Evolutionary conservation across 2,797 vertebrate species (phyloP), one percentile per base, ranked within the genome.

Genomic region (Semotilus atromaculatus): DNA sequence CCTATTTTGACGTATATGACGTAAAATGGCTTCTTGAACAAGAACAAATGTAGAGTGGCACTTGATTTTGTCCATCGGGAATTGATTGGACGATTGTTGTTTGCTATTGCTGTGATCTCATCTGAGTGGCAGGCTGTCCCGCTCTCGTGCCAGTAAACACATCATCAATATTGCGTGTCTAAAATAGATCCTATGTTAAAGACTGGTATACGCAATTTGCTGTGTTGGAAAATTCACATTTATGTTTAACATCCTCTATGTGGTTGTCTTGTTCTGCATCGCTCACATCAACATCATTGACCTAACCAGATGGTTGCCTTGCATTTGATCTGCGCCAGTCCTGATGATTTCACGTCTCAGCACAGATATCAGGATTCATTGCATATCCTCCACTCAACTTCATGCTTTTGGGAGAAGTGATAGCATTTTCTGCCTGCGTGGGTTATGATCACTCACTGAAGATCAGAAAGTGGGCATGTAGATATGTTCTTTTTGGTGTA

Each of bases 311-410:
- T 14, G 8, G 14, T 43, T 62, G 26, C 19, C 19, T 72, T 72
- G 26, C 72, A 81, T 72, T 31, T 72, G 18, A 81, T 60, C 5
- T 43, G 29, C 0, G 7, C n/a, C 36, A 34, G 29, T 73, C 58
- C 55, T 48, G 21, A 36, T 14, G 19, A 51, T 51, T 82, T 13
- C 19, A 55, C 13, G 1, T 16, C 68, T 82, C 26, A 62, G 40
- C 58, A 36, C 58, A 64, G 29, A 74, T 74, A 26, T 82, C 55
- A 48, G 70, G 38, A 60, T 71, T 60, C n/a, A 60, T 72, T 81
- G 29, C 26, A 40, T 7, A 29, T 72, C 53, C 16, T 58, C 81
- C 16, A 7, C 14, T 34, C 29, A 36, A 26, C 7, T 26, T 29
- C 55, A 34, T 23, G 55, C 40, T 74, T 70, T 29, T 53, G 23